Conservation (phyloP, 1,140 invertebrate genomes). For the Leucophenga varia region DNA sequence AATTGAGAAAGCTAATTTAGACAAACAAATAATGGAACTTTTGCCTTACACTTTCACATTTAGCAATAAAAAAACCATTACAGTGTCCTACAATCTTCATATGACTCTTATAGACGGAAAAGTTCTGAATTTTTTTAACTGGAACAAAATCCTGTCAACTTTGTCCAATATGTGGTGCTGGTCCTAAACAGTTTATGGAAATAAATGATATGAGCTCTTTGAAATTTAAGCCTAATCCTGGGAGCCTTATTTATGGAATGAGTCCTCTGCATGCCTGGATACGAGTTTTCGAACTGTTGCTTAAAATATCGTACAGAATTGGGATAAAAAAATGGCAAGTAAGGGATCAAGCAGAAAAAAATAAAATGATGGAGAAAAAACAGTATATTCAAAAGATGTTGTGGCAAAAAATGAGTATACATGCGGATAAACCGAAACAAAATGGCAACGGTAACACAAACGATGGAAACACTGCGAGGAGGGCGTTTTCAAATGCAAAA, state of each 20-base stretch:
- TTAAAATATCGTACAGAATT: conserved; percentile 8
- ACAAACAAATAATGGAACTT: conserved; percentile 3
- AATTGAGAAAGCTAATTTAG: conserved; percentile 7
- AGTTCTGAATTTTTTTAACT: conserved; percentile 11
- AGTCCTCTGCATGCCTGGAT: conserved; percentile 14
- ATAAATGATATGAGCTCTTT: conserved; percentile 1
- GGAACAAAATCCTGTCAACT: conserved; percentile 7
- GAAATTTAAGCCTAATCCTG: conserved; percentile 1
- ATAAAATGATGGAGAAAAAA: not conserved
- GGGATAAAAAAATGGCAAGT: conserved; percentile 10
- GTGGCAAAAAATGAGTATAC: no score
- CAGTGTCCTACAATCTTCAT: conserved; percentile 2
- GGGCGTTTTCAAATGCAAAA: not conserved
- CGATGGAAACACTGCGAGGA: not conserved
- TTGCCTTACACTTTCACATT: not conserved
- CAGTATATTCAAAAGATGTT: no score
- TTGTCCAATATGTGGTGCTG: conserved; percentile 10
- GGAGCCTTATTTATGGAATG: conserved; percentile 3
- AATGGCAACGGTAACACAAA: not conserved
- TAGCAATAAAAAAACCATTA: conserved; percentile 4
- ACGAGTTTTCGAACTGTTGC: conserved; percentile 8
- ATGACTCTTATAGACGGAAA: conserved; percentile 13
- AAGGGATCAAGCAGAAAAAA: conserved; percentile 1
- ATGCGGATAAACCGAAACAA: no score
- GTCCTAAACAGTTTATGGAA: conserved; percentile 4